These are phyloP conservation scores for Tachysurus vachellii DNA, from an alignment of 2,113 vertebrate genomes.

Conservation along the genomic window DNA sequence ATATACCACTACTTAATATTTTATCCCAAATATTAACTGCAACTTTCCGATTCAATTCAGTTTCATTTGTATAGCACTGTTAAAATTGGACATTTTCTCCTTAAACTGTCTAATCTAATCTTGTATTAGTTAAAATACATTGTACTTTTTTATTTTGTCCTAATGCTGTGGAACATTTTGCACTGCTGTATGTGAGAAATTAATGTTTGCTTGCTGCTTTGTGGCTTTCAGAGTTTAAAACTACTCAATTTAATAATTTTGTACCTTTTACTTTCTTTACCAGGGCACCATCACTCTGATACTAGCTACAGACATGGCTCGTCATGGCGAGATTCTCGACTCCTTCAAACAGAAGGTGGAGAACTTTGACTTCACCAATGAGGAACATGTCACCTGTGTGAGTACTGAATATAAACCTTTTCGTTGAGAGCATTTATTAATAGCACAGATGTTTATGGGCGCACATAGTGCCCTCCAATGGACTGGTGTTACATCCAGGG, in stretches of 20 bases:
- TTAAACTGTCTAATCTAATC: neutral
- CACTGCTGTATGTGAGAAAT: neutral
- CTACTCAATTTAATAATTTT: neutral
- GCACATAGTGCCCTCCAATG: neutral
- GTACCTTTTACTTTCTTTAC: neutral
- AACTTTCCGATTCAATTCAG: too few relatives aligned
- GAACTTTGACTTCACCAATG: conserved; percentile 84
- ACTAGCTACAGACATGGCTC: conserved; percentile 94
- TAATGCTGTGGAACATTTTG: neutral
- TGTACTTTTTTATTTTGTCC: neutral
- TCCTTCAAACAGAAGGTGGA: conserved; percentile 89
- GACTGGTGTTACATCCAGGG: neutral
- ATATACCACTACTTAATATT: too few relatives aligned
- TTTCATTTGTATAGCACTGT: too few relatives aligned
- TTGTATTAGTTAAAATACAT: neutral
- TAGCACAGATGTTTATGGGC: neutral
- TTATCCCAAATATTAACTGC: too few relatives aligned
- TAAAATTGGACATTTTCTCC: too few relatives aligned
- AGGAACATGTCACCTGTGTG: conserved; percentile 85
- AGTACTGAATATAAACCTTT: conserved; percentile 51
- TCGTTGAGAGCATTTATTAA: neutral
- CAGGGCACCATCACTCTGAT: conserved; percentile 92
- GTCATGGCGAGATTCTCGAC: conserved; percentile 90
- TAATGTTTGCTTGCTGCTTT: neutral
- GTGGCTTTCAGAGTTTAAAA: neutral